Evolutionary conservation across 2,113 vertebrate genomes (phyloP).

Genomic region (Ophthalmolycus amberensis): DNA sequence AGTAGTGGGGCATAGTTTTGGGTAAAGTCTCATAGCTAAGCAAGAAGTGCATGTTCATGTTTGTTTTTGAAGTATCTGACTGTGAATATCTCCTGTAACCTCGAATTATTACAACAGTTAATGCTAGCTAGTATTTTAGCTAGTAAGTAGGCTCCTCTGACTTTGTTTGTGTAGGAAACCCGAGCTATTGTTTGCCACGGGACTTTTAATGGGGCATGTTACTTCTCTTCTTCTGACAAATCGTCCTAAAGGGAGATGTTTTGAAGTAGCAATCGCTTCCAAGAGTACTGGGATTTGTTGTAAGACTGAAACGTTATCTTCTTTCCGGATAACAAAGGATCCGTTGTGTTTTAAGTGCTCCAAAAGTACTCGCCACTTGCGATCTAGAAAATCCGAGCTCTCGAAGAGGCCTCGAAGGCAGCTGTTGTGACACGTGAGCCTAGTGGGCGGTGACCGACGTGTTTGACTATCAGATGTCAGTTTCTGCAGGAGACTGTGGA

Average conservation of each 20-base stretch:
- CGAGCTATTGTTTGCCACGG: not conserved
- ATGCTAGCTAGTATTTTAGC: not conserved
- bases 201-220: no score
- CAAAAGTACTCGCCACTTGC: not conserved
- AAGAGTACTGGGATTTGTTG: not conserved
- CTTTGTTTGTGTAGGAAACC: not conserved
- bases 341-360: not conserved
- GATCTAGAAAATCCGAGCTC: not conserved
- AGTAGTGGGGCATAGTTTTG: not conserved
- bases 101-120: not conserved
- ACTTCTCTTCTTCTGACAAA: no score
- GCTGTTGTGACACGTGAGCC: slow-evolving; percentile 7
- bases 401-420: slow-evolving; percentile 14
- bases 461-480: not conserved
- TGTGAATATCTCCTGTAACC: not conserved
- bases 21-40: not conserved
- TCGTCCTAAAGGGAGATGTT: not conserved
- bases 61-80: not conserved
- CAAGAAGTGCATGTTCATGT: no score
- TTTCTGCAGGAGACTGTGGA: not conserved
- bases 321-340: not conserved
- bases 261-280: not conserved
- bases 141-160: not conserved
- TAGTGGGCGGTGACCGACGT: slow-evolving; percentile 36
- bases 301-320: not conserved